These are phyloP conservation scores for Proisotoma minuta DNA, from an alignment of 2,888 invertebrate genomes.

Conservation along the genomic window DNA sequence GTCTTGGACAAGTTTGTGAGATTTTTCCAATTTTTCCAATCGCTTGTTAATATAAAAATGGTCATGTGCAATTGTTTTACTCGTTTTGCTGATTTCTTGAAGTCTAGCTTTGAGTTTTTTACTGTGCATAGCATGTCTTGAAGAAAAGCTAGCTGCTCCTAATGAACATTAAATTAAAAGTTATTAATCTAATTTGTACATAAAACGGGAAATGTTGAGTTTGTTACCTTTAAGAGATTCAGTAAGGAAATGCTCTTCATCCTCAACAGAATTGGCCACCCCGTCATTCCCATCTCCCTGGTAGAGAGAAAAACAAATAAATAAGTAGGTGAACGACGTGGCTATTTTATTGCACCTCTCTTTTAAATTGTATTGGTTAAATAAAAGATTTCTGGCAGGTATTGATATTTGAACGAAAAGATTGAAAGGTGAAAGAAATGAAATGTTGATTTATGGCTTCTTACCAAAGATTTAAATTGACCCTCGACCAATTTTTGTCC, in stretches of 20 bases:
- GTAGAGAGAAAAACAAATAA: too few species aligned
- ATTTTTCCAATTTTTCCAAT: conserved; percentile 32
- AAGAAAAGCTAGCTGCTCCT: conserved; percentile 21
- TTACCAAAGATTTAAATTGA: not conserved
- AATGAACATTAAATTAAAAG: not conserved
- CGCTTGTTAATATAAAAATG: conserved; percentile 31
- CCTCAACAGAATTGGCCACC: conserved; percentile 13
- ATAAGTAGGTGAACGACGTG: not conserved
- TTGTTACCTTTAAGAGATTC: conserved; percentile 29
- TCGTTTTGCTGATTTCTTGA: conserved; percentile 26
- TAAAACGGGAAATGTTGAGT: not conserved
- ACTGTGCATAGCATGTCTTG: conserved; percentile 14
- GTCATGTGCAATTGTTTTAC: conserved; percentile 24
- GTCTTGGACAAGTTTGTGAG: conserved; percentile 7
- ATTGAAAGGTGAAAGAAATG: not conserved
- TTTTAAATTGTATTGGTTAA: too few species aligned
- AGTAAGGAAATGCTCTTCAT: conserved; percentile 28
- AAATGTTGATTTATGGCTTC: not conserved
- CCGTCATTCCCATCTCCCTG: conserved; percentile 12
- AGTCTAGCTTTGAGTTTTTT: conserved; percentile 34
- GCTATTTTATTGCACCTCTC: not conserved
- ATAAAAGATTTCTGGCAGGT: not conserved
- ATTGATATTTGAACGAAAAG: not conserved
- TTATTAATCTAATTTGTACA: not conserved
- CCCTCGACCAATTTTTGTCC: conserved; percentile 32